Evolutionary conservation across 2,888 invertebrate genomes (phyloP), one percentile per base, ranked within the genome.

Genomic region (Amaurobius ferox): DNA sequence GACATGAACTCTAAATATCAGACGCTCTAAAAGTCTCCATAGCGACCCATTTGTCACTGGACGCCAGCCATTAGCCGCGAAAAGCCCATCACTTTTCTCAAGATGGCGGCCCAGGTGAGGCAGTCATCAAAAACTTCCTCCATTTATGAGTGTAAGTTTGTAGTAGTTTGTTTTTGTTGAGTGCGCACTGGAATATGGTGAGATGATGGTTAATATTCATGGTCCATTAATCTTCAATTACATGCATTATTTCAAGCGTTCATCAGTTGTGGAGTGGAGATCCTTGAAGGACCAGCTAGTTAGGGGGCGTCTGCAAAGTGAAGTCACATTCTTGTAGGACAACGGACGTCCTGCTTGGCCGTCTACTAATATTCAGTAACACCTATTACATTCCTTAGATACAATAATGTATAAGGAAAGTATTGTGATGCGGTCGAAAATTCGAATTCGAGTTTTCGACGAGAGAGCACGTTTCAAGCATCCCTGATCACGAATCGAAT

Each of bases 151-250:
- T 5, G 23, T 2, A 55, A 55, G 55, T 55, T 55, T 55, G 55
- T 23, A 23, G 55, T 11, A 23, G 23, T 55, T 55, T 55, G 55
- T 55, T 55, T 55, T 55, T 55, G 55, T n/a, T 55, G 35, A 9
- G 35, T 5, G 35, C 35, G 5, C 35, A 7, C 35, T 1, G 55
- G 5, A 55, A 55, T 55, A 55, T 23, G 55, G 44, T 23, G 19
- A 55, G 55, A 55, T 55, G 68, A n/a, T 66, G 48, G 48, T 79
- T 79, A 79, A 72, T 79, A 72, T 64, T 72, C 79, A 79, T 72
- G 64, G 40, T 19, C 79, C 62, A 71, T 72, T 79, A 79, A 78
- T 78, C 70, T 78, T 35, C 78, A 62, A 78, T 78, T 78, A 39
- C 44, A 29, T 23, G 40, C 35, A 62, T 78, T 61, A 55, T 70